Evolutionary conservation across 2,888 invertebrate species (phyloP).

Genomic region (Melanchra persicariae): DNA sequence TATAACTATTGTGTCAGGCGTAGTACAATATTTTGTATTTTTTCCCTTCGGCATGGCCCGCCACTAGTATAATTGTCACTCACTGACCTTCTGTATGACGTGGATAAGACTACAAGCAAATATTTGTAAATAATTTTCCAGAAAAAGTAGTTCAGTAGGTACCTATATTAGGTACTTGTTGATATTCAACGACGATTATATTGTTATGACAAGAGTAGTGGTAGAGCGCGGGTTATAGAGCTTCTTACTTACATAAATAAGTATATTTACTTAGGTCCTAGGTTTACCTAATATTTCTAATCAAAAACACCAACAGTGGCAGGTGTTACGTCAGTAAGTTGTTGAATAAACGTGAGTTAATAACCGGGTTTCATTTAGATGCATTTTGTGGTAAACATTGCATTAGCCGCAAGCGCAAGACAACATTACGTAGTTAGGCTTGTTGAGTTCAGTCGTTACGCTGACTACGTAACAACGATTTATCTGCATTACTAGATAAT

Average conservation of each 20-base stretch:
- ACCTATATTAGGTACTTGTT: neutral
- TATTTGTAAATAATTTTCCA: conserved; percentile 5
- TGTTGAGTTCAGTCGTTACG: conserved; percentile 5
- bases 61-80: conserved; percentile 15
- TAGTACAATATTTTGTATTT: neutral
- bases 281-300: neutral
- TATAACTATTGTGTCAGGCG: conserved; percentile 29
- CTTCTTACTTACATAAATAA: neutral
- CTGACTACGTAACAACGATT: conserved; percentile 39
- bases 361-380: conserved; percentile 41
- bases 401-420: conserved; percentile 23
- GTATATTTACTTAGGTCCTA: neutral
- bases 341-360: conserved; percentile 48
- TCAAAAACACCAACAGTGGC: conserved; percentile 17
- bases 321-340: conserved; percentile 28
- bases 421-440: conserved; percentile 41
- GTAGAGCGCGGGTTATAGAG: neutral
- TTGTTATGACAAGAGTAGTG: neutral
- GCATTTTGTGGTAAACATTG: conserved; percentile 58
- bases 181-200: neutral
- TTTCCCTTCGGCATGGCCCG: neutral
- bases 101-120: neutral
- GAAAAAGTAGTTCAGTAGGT: conserved; percentile 3
- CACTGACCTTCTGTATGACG: neutral
- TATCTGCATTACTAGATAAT: conserved; percentile 28